Conservation (phyloP, 2,113 vertebrate genomes). For the Tachycineta bicolor region DNA sequence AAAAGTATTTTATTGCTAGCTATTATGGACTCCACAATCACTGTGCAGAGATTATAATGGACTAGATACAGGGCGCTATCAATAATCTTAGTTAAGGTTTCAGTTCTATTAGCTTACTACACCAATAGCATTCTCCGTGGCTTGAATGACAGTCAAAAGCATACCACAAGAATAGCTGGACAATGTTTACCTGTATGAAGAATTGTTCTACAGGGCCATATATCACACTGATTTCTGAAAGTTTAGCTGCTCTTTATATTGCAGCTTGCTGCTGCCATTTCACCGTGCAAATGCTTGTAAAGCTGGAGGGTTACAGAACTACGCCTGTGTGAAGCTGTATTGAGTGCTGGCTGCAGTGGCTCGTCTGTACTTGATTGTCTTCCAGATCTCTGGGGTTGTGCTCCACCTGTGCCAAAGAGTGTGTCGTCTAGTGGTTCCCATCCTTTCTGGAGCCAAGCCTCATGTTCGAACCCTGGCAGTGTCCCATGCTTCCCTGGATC, state of each 20-base stretch:
- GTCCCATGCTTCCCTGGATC: conserved; percentile 35
- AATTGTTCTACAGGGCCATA: background rate
- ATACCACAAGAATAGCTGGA: conserved; percentile 26
- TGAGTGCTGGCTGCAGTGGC: conserved; percentile 18
- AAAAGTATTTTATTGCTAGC: conserved; percentile 76
- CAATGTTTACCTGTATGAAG: background rate
- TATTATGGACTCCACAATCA: conserved; percentile 76
- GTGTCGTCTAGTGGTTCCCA: conserved; percentile 71
- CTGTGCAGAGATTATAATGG: conserved; percentile 69
- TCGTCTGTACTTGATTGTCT: conserved; percentile 54
- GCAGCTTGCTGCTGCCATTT: background rate
- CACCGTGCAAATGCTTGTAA: background rate
- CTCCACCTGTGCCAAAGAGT: conserved; percentile 64
- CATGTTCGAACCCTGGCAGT: conserved; percentile 62
- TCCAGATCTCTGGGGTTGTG: conserved; percentile 56
- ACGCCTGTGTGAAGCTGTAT: background rate
- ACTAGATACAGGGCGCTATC: conserved; percentile 60
- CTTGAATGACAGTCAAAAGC: conserved; percentile 29
- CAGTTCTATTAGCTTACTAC: conserved; percentile 54
- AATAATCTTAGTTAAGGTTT: conserved; percentile 71
- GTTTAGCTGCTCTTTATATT: background rate
- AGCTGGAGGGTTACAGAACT: conserved; percentile 38
- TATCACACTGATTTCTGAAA: background rate
- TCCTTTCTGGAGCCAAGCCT: conserved; percentile 56
- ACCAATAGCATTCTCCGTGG: conserved; percentile 48